Evolutionary conservation across 1,140 invertebrate species (phyloP).

Genomic region (Spodoptera litura): DNA sequence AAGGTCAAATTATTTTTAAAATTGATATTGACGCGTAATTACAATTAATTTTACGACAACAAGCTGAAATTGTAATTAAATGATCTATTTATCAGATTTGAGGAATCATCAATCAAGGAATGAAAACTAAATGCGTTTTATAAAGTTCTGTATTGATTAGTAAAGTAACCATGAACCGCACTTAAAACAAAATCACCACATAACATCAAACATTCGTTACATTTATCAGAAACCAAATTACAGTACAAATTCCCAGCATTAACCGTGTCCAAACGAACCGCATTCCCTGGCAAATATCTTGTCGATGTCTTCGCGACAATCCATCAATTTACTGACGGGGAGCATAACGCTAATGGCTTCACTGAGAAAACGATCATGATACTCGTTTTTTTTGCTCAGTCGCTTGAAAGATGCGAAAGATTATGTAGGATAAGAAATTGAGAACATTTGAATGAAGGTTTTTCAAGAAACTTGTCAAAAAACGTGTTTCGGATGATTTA

Average conservation of each 20-base stretch:
- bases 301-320: slow-evolving; percentile 44
- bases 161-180: neutral
- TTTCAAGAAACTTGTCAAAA: slow-evolving; percentile 26
- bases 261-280: slow-evolving; percentile 3
- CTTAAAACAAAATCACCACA: neutral
- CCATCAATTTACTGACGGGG: slow-evolving; percentile 54
- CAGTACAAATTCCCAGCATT: neutral
- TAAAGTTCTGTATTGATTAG: too few species aligned
- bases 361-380: slow-evolving; percentile 17
- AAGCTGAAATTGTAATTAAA: too few species aligned
- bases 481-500: neutral
- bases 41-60: too few species aligned
- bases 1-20: too few species aligned
- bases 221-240: slow-evolving; percentile 2
- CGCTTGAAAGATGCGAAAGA: slow-evolving; percentile 11
- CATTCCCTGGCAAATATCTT: slow-evolving; percentile 26
- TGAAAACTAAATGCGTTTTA: too few species aligned
- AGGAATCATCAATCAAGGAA: too few species aligned
- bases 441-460: slow-evolving; percentile 21
- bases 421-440: slow-evolving; percentile 25
- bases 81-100: too few species aligned
- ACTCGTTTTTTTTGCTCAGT: slow-evolving; percentile 18
- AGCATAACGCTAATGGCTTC: slow-evolving; percentile 53
- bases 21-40: too few species aligned
- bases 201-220: neutral